These are phyloP conservation scores for Drosophila obscura DNA, from an alignment of 1,140 invertebrate species.

Conservation along the genomic window DNA sequence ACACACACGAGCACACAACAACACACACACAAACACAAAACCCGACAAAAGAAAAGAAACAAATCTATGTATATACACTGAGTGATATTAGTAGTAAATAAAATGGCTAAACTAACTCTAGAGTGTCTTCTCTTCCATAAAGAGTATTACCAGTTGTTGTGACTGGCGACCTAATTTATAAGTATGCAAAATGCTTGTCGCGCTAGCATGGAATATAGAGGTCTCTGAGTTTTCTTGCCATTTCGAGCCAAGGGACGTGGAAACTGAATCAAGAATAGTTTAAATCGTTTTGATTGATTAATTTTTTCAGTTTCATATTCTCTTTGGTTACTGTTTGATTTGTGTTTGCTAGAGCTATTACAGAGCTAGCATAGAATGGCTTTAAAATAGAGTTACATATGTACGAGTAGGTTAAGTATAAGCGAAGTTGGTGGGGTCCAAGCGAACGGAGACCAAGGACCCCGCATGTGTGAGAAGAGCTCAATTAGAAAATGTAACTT, in stretches of 20 bases:
- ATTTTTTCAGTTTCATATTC: conserved; percentile 73
- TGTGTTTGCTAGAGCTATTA: conserved; percentile 24
- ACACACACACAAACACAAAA: conserved; percentile 27
- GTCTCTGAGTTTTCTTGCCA: no score
- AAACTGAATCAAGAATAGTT: conserved; percentile 30
- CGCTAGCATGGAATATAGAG: no score
- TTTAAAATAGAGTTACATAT: conserved; percentile 75
- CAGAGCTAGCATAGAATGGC: conserved; percentile 76
- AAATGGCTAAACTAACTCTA: conserved; percentile 76
- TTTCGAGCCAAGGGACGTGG: not conserved
- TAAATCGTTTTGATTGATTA: conserved; percentile 67
- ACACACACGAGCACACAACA: conserved; percentile 17
- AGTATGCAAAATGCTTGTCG: no score
- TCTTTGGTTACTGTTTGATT: conserved; percentile 1
- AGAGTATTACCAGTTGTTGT: no score
- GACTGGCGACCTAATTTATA: no score
- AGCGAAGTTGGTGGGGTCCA: conserved; percentile 46
- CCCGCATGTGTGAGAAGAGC: conserved; percentile 9
- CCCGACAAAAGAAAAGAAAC: conserved; percentile 61
- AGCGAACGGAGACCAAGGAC: conserved; percentile 13
- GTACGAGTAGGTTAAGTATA: conserved; percentile 50
- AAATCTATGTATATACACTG: conserved; percentile 82
- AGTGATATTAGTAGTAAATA: conserved; percentile 83
- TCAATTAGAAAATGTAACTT: conserved; percentile 45
- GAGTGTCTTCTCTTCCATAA: not conserved